Base-by-base conservation (phyloP, 2,888 invertebrate species). In the Sesia bembeciformis region DNA sequence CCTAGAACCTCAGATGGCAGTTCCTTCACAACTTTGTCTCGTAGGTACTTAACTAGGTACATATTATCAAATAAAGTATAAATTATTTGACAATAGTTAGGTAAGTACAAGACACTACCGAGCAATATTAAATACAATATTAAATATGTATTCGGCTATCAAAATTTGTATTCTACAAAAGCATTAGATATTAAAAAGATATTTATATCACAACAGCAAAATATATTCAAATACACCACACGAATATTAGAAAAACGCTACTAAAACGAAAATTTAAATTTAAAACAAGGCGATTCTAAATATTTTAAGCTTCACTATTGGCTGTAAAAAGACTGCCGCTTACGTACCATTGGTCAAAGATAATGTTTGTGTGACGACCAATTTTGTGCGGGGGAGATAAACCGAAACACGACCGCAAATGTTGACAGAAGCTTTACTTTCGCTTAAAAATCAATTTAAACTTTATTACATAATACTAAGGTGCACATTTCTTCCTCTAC, bases 341-440 rank as follows among this genome's bases (percentile, higher is more conserved):
- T 74, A 76, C 77, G 76, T 81, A 68, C 82, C 80, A 90, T 90
- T 90, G 90, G 90, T 78, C 84, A 84, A 84, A 86, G 85, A 89
- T 87, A 88, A 89, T 84, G 75, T 84, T 86, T 80, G 80, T 77
- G 73, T 68, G 79, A 78, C 81, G 81, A 23, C 78, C 79, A 76
- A 81, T 74, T 81, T 80, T 80, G 75, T 81, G 80, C 80, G 81
- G 83, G 82, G 83, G 82, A 81, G 84, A 83, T 83, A 81, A 79
- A 82, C 81, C 82, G 72, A 81, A 82, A 78, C 72, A 68, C 77
- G 70, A 81, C 84, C 85, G 70, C 86, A 84, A 84, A 81, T 77
- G 82, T 84, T 84, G 82, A 84, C 85, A 81, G 75, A 75, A 72
- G 70, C 72, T 66, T 70, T 61, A 60, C 57, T 59, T 56, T 49